Percentiles rank a stretch among this genome's conserved stretches.
Evolutionary conservation across 1,140 invertebrate genomes (phyloP).

Genomic region (Aethina tumida): DNA sequence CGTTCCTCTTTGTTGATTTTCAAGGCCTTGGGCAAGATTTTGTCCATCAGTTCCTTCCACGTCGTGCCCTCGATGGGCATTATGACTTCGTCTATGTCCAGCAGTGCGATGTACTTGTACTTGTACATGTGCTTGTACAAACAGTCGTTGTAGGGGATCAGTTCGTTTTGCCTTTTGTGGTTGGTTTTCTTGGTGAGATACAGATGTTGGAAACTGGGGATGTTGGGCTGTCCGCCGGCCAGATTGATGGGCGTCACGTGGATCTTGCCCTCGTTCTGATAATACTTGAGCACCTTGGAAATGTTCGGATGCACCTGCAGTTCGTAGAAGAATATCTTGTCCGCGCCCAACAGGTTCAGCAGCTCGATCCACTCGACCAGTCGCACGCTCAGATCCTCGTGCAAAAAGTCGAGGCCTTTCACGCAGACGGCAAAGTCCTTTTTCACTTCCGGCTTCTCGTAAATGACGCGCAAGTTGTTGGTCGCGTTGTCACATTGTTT

Average conservation of each 20-base stretch:
- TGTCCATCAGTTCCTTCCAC: conserved; percentile 71
- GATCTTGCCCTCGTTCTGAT: conserved; percentile 62
- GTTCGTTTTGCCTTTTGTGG: conserved; percentile 87
- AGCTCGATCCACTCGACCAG: conserved; percentile 94
- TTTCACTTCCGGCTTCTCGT: conserved; percentile 60
- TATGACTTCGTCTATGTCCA: conserved; percentile 92
- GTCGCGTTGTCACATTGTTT: conserved; percentile 73
- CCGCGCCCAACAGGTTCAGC: conserved; percentile 73
- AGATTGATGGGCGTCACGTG: conserved; percentile 79
- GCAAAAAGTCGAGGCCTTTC: conserved; percentile 79
- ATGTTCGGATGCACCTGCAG: conserved; percentile 86
- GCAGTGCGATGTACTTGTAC: conserved; percentile 80
- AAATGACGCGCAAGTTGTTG: conserved; percentile 80
- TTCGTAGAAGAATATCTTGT: conserved; percentile 89
- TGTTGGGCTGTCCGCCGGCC: conserved; percentile 84
- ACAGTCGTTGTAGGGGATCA: conserved; percentile 96
- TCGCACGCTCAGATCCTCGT: conserved; percentile 81
- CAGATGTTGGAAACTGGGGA: conserved; percentile 77
- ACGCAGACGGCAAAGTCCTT: conserved; percentile 89
- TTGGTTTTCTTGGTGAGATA: conserved; percentile 84
- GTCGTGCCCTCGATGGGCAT: conserved; percentile 70
- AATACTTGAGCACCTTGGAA: conserved; percentile 76
- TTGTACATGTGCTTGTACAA: conserved; percentile 86
- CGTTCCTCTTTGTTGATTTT: conserved; percentile 62
- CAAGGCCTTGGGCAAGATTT: conserved; percentile 56